phyloP scores from a whole-genome alignment of 2,888 invertebrate species.

The Omphaloscelis lunosa region DNA sequence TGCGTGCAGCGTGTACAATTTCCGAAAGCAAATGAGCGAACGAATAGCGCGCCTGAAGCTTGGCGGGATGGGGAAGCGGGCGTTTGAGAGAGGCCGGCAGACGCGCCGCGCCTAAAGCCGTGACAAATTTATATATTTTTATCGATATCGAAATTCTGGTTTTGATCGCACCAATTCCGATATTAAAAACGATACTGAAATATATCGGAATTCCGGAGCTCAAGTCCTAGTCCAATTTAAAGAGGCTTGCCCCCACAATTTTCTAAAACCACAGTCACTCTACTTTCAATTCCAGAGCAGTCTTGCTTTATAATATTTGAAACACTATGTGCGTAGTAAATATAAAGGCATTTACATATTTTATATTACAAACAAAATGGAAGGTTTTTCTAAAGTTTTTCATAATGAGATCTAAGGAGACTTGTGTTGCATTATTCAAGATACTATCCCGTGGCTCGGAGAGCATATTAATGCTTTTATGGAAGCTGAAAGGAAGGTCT shows the following conservation, averaged over 20 bases:
- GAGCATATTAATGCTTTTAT: slow-evolving; percentile 1
- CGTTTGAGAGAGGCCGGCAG: no score
- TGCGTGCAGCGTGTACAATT: no score
- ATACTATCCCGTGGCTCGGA: neutral
- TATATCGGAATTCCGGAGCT: no score
- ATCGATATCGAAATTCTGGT: no score
- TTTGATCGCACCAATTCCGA: no score
- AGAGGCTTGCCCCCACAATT: neutral
- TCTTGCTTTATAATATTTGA: slow-evolving; percentile 41
- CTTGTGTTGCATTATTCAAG: slow-evolving; percentile 18
- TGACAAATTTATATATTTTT: no score
- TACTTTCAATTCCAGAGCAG: slow-evolving; percentile 18
- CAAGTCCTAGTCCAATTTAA: no score
- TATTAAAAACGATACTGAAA: no score
- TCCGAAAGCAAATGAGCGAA: no score
- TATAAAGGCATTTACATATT: slow-evolving; percentile 56
- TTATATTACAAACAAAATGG: slow-evolving; percentile 7
- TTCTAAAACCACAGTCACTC: neutral
- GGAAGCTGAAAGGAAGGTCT: neutral
- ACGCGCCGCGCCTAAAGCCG: no score
- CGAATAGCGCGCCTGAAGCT: no score
- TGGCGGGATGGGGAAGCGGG: no score
- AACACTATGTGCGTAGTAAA: slow-evolving; percentile 44
- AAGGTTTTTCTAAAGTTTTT: slow-evolving; percentile 16
- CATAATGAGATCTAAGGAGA: neutral